Evolutionary conservation across 1,140 invertebrate genomes (phyloP), one percentile per base, ranked within the genome.

Genomic region (Neoseiulus cucumeris): DNA sequence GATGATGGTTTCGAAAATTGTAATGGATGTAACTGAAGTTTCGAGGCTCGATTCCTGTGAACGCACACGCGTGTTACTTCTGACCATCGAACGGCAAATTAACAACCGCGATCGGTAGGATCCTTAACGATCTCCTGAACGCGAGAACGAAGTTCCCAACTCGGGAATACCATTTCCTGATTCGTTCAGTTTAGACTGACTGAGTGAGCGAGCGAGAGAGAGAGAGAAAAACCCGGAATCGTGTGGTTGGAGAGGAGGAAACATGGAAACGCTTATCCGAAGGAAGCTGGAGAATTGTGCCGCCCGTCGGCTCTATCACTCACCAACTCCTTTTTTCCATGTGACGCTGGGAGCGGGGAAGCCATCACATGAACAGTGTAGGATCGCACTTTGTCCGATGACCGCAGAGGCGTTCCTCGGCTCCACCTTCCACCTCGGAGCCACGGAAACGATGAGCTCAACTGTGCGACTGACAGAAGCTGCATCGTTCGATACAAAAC

Each of bases 351-450:
- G 78, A 39, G 72, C 71, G 0, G 80, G 80, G 28, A 73, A 76
- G 0, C 80, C 80, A 44, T 70, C 68, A 12, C 72, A 70, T 5
- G 75, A 74, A 66, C 80, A 81, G 67, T 79, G 71, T 29, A 81
- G 70, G 1, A 72, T 68, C 0, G 79, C 75, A n/a, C 68, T 70
- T 29, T 75, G 68, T 6, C 75, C 72, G 5, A 78, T 73, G 5
- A 79, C 74, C 4, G 72, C 72, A 66, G 71, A 73, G 6, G 75
- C 73, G 68, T 82, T 79, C 29, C 73, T 68, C 0, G 82, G 82
- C 65, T 81, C 79, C 4, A 76, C 71, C 1, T 77, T 71, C 80
- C 81, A 82, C 20, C 75, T 73, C 17, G 81, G 81, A 17, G 80
- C 79, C 28, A 81, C 80, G 67, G 45, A 59, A 17, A 59, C 51